Evolutionary conservation across 2,113 vertebrate genomes (phyloP).

Genomic region (Myotis brandtii): DNA sequence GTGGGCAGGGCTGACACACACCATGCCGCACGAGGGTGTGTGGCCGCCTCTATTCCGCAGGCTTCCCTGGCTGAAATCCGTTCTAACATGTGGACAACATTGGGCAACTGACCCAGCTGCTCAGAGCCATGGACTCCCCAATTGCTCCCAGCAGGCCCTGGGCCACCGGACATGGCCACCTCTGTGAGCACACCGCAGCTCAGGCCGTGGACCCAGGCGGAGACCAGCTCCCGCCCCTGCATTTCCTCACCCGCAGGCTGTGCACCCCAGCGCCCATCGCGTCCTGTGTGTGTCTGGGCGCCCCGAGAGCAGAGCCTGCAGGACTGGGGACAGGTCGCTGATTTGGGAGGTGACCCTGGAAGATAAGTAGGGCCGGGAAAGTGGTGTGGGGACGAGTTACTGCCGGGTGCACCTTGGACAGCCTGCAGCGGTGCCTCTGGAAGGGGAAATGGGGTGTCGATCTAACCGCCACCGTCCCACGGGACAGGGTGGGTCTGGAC

Average conservation of each 20-base stretch:
- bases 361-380: neutral
- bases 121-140: neutral
- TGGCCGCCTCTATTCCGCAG: no score
- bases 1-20: neutral
- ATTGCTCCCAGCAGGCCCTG: neutral
- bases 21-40: no score
- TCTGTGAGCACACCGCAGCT: neutral
- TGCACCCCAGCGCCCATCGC: neutral
- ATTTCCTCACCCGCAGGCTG: neutral
- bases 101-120: neutral
- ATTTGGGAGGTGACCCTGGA: neutral
- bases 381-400: no score
- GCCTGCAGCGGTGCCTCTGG: rapidly evolving
- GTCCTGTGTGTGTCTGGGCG: neutral
- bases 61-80: neutral
- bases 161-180: rapidly evolving
- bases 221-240: no score
- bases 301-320: neutral
- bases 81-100: neutral
- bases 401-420: neutral
- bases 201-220: neutral
- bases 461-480: neutral
- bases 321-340: neutral
- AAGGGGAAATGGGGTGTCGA: neutral
- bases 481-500: neutral